Percentiles rank a stretch among this genome's conserved stretches.
Evolutionary conservation across 2,113 vertebrate genomes (phyloP).

Genomic region (Eptesicus fuscus): DNA sequence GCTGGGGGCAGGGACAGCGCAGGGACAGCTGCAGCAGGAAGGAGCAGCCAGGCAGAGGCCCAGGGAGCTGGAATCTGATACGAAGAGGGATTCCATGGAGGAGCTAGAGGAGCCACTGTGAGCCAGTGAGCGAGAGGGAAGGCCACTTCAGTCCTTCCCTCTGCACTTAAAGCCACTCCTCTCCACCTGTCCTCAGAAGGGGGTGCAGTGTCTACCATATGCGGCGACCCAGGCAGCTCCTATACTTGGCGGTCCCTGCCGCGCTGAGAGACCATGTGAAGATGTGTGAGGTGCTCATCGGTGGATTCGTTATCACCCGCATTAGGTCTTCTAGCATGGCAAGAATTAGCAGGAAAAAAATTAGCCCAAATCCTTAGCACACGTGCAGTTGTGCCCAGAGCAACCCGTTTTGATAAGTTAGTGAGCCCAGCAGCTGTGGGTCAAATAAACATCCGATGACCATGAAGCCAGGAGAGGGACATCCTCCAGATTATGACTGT

Average conservation of each 20-base stretch:
- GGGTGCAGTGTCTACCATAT: background rate
- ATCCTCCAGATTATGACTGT: background rate
- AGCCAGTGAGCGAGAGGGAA: background rate
- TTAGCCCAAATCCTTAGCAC: background rate
- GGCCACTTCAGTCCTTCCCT: background rate
- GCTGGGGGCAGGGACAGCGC: background rate
- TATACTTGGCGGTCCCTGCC: background rate
- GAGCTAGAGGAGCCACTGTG: background rate
- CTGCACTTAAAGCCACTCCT: background rate
- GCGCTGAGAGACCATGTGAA: background rate
- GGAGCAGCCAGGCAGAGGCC: background rate
- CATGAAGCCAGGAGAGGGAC: background rate
- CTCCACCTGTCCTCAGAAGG: background rate
- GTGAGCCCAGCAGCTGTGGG: background rate
- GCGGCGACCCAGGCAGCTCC: background rate
- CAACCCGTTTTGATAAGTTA: background rate
- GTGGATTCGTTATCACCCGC: background rate
- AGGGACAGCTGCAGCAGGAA: background rate
- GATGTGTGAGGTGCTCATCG: background rate
- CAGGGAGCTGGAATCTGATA: background rate
- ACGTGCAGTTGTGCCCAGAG: background rate
- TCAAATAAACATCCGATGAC: background rate
- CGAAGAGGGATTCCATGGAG: background rate
- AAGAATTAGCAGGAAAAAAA: background rate
- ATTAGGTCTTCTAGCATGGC: background rate